Evolutionary conservation across 2,797 vertebrate species (phyloP).

Genomic region (Diglossa cyanea): DNA sequence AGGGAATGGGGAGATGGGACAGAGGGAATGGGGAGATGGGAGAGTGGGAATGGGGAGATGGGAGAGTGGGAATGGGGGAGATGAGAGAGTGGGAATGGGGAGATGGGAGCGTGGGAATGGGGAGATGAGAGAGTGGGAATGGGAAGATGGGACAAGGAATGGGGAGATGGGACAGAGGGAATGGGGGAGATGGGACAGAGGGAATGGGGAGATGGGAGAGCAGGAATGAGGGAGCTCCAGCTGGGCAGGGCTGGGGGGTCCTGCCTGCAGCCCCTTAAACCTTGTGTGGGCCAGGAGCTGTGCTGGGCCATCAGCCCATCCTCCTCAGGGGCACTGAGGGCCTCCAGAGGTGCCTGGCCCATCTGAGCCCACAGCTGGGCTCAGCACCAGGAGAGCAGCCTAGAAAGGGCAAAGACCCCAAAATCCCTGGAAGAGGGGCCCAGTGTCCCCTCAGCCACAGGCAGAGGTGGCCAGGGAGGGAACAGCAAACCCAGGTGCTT

Average conservation of each 20-base stretch:
- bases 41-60: background rate
- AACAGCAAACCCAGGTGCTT: background rate
- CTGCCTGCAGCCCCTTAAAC: background rate
- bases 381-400: background rate
- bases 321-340: background rate
- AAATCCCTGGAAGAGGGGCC: fast-evolving
- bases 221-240: background rate
- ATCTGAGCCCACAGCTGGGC: background rate
- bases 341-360: background rate
- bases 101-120: background rate
- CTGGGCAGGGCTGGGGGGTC: background rate
- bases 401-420: background rate
- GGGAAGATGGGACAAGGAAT: background rate
- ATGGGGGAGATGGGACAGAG: background rate
- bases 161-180: background rate
- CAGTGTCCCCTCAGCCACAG: background rate
- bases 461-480: fast-evolving
- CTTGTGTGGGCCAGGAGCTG: background rate
- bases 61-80: background rate
- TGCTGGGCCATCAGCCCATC: background rate
- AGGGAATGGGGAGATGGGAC: background rate
- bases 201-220: background rate
- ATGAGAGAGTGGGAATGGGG: background rate
- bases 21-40: background rate
- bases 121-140: background rate